Conservation (phyloP, 1,140 invertebrate species). For the Paraescarpia echinospica region DNA sequence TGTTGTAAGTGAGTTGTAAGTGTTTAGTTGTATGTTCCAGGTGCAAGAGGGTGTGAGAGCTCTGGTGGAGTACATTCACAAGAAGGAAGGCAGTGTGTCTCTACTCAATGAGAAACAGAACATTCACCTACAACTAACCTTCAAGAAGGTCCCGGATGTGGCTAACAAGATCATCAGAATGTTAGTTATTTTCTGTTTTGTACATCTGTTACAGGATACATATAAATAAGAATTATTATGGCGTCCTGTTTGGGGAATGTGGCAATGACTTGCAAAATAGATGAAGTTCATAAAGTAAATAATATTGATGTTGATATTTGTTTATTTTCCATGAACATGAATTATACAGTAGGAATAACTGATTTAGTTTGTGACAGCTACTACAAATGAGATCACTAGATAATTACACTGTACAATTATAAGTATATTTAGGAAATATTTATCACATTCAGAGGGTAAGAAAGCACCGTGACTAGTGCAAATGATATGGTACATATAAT, state of each 20-base stretch:
- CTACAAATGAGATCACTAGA: too few relatives aligned
- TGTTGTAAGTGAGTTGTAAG: too few relatives aligned
- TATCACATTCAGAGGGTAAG: too few relatives aligned
- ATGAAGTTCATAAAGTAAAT: background rate
- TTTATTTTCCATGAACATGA: too few relatives aligned
- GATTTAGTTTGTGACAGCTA: too few relatives aligned
- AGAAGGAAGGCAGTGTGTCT: constrained; percentile 31
- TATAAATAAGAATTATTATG: too few relatives aligned
- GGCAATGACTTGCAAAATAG: background rate
- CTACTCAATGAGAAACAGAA: constrained; percentile 33
- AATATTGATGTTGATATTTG: background rate
- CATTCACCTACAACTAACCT: constrained; percentile 37
- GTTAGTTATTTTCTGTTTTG: constrained; percentile 29
- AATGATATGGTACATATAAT: too few relatives aligned
- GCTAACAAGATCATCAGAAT: constrained; percentile 40
- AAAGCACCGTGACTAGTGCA: too few relatives aligned
- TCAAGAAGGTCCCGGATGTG: constrained; percentile 41
- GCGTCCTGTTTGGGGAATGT: background rate
- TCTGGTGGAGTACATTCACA: constrained; percentile 24
- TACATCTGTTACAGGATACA: background rate
- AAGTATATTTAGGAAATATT: too few relatives aligned
- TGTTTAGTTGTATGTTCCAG: constrained; percentile 10
- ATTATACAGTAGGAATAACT: too few relatives aligned
- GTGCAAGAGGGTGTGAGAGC: constrained; percentile 31
- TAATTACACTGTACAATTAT: too few relatives aligned